Evolutionary conservation across 1,140 invertebrate species (phyloP).

Genomic region (Agrilus planipennis): DNA sequence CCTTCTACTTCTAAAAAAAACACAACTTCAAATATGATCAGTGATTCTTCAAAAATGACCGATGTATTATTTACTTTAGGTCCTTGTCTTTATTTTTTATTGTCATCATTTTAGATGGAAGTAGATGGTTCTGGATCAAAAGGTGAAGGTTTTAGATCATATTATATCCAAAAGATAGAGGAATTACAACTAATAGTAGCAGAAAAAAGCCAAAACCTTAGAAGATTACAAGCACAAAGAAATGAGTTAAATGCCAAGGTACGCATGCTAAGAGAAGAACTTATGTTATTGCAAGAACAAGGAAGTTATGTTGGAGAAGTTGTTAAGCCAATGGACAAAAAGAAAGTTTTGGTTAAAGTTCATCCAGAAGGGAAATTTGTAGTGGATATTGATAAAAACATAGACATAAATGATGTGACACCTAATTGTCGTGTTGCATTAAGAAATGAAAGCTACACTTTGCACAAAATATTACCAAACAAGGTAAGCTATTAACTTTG

Average conservation of each 20-base stretch:
- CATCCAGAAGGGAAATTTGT: slow-evolving; percentile 99
- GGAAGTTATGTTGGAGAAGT: slow-evolving; percentile 99
- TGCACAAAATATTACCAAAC: slow-evolving; percentile 98
- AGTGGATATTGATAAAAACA: slow-evolving; percentile 98
- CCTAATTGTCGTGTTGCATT: slow-evolving; percentile 96
- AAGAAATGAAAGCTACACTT: slow-evolving; percentile 95
- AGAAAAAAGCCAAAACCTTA: slow-evolving; percentile 95
- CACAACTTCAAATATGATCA: too few species aligned
- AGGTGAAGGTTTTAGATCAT: slow-evolving; percentile 83
- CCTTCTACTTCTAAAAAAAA: too few species aligned
- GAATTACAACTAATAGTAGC: slow-evolving; percentile 90
- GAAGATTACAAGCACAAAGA: slow-evolving; percentile 93
- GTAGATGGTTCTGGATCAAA: slow-evolving; percentile 55
- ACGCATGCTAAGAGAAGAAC: slow-evolving; percentile 92
- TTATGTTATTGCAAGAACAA: slow-evolving; percentile 97
- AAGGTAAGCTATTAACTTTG: slow-evolving; percentile 48
- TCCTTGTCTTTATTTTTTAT: slow-evolving; percentile 2
- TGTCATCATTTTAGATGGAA: slow-evolving; percentile 65
- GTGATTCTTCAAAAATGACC: background rate
- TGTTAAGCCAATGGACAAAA: slow-evolving; percentile 99
- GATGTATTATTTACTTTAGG: background rate
- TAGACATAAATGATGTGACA: slow-evolving; percentile 96
- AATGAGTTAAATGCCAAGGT: slow-evolving; percentile 99
- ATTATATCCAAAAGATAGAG: slow-evolving; percentile 96
- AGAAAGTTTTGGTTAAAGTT: slow-evolving; percentile 98